Evolutionary conservation across 1,140 invertebrate species (phyloP), one percentile per base, ranked within the genome.

Genomic region (Archivesica marissinica): DNA sequence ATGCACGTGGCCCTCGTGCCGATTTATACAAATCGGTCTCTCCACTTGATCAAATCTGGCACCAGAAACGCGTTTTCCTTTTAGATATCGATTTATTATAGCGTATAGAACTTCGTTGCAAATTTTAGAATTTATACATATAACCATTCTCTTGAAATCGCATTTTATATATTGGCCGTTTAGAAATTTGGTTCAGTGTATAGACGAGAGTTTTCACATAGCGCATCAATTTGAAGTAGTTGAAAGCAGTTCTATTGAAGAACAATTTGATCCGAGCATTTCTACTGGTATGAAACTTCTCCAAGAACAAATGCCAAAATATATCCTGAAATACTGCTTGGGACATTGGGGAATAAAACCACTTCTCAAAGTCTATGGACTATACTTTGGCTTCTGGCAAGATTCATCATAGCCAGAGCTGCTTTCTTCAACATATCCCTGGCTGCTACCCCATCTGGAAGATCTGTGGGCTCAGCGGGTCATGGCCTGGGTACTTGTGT

Each of bases 231-330:
- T 93, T 92, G 17, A 93, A 92, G 90, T 91, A 94, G 72, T 93
- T 94, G 84, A 93, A 90, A n/a, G 93, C 85, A 9, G 91, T 85
- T 64, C 93, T 87, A 80, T 94, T 92, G n/a, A n/a, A n/a, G 79
- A 93, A 94, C 35, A 94, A 74, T 47, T 91, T 91, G 25, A 88
- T 66, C 68, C 93, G 93, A 11, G 89, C 82, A 25, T 85, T 79
- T 54, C 86, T 85, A 78, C 87, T 91, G 7, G 88, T 61, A 66
- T 93, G 91, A 64, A 90, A 93, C 38, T 90, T 91, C n/a, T 93
- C 90, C 56, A 93, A 86, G 81, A 93, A 94, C 11, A 92, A 68
- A 66, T 91, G 93, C 93, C 93, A 94, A 74, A 93, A 94, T 54
- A 90, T 90, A 76, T 94, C 93, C 93, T 94, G 89, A 28, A 92